Conservation (phyloP, 2,797 vertebrate species). For the Gymnoscopelus microlampas region DNA sequence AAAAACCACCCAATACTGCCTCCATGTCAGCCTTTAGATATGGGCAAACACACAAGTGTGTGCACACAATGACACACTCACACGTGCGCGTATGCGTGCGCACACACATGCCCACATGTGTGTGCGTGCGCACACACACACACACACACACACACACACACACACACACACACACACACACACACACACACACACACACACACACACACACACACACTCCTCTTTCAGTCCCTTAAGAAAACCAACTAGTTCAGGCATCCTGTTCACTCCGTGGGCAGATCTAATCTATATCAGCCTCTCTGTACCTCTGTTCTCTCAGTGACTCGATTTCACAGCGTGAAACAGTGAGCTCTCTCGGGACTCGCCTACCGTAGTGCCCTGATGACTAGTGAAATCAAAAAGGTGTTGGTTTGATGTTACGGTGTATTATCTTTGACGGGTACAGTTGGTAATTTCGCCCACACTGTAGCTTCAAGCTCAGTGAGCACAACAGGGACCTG, state of each 20-base stretch:
- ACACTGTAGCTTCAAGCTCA: no score
- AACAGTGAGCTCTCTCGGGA: slow-evolving; percentile 1
- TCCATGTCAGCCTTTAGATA: background rate
- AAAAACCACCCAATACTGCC: slow-evolving; percentile 4
- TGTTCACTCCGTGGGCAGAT: slow-evolving; percentile 14
- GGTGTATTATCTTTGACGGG: no score
- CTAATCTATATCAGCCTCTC: background rate
- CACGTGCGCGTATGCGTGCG: no score
- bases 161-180: no score
- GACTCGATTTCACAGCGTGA: background rate
- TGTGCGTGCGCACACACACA: background rate
- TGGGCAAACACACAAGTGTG: background rate
- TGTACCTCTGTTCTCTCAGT: background rate
- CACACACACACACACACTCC: background rate
- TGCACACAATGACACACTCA: background rate
- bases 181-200: background rate
- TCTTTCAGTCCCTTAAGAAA: slow-evolving; percentile 8
- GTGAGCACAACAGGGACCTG: background rate
- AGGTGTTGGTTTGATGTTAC: background rate
- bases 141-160: background rate
- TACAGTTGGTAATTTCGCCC: no score
- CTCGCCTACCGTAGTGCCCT: background rate
- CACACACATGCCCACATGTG: background rate
- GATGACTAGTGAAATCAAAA: slow-evolving; percentile 4
- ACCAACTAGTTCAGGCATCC: slow-evolving; percentile 3